Conservation (phyloP, 2,888 invertebrate species). For the Ophion obscuratus region DNA sequence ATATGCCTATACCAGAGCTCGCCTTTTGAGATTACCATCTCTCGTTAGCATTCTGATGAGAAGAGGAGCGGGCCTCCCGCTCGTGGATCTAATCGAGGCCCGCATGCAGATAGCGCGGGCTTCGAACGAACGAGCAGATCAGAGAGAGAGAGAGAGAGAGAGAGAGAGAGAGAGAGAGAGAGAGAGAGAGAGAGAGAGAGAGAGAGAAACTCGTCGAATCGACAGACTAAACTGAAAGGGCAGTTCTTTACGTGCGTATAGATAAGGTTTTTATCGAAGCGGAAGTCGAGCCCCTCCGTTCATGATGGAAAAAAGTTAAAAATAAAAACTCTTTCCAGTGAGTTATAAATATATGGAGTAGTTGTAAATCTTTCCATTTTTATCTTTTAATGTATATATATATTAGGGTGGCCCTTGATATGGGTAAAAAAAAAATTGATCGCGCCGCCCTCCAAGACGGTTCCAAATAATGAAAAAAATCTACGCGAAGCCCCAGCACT, state of each 20-base stretch:
- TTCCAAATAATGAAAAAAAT: too few relatives aligned
- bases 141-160: background rate
- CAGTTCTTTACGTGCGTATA: background rate
- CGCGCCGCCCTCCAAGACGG: too few relatives aligned
- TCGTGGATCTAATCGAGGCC: background rate
- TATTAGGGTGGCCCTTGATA: too few relatives aligned
- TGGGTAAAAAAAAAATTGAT: too few relatives aligned
- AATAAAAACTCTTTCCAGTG: background rate
- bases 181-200: background rate
- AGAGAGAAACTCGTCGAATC: background rate
- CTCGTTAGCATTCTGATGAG: background rate
- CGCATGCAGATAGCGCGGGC: background rate
- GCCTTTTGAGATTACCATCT: background rate
- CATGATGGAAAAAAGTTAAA: background rate
- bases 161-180: background rate
- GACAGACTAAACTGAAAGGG: background rate
- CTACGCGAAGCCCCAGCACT: too few relatives aligned
- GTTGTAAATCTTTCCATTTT: background rate
- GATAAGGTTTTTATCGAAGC: background rate
- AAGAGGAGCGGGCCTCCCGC: background rate
- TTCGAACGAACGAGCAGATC: background rate
- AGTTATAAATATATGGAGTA: background rate
- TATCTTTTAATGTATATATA: background rate
- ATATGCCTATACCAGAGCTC: background rate
- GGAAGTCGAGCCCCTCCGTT: background rate